Evolutionary conservation across 2,888 invertebrate genomes (phyloP).

Genomic region (Poecilobothrus nobilitatus): DNA sequence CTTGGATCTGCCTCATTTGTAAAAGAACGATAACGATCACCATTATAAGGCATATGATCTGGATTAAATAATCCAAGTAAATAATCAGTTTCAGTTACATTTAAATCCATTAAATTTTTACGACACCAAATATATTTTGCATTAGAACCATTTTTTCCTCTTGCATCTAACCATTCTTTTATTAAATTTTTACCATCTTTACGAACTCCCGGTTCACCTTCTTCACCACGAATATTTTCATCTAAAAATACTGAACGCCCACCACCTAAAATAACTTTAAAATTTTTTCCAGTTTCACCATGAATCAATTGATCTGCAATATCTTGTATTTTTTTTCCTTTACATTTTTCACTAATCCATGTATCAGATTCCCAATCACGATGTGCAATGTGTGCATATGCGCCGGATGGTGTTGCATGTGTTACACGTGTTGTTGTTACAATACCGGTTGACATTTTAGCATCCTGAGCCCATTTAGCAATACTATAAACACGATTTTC

Average conservation of each 20-base stretch:
- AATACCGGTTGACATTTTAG: slow-evolving; percentile 53
- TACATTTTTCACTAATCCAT: slow-evolving; percentile 45
- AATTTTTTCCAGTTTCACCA: slow-evolving; percentile 54
- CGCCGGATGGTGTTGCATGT: slow-evolving; percentile 66
- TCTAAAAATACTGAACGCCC: slow-evolving; percentile 34
- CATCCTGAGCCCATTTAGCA: slow-evolving; percentile 59
- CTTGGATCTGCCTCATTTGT: slow-evolving; percentile 49
- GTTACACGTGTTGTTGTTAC: slow-evolving; percentile 72
- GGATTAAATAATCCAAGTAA: slow-evolving; percentile 50
- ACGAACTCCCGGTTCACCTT: slow-evolving; percentile 49
- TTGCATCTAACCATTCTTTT: slow-evolving; percentile 53
- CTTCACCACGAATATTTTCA: slow-evolving; percentile 44
- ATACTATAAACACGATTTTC: slow-evolving; percentile 56
- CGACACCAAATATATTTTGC: slow-evolving; percentile 38
- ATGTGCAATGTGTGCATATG: slow-evolving; percentile 61
- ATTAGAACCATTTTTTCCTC: slow-evolving; percentile 26
- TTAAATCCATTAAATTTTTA: slow-evolving; percentile 30
- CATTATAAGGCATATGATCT: slow-evolving; percentile 53
- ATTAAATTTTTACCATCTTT: slow-evolving; percentile 58
- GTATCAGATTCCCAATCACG: slow-evolving; percentile 61
- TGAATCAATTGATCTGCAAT: slow-evolving; percentile 63
- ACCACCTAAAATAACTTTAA: slow-evolving; percentile 53
- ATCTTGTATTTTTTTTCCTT: slow-evolving; percentile 52
- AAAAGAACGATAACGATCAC: slow-evolving; percentile 46
- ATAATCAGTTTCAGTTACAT: slow-evolving; percentile 47